Evolutionary conservation across 2,797 vertebrate species (phyloP), one percentile per base, ranked within the genome.

Genomic region (Sternotherus odoratus): DNA sequence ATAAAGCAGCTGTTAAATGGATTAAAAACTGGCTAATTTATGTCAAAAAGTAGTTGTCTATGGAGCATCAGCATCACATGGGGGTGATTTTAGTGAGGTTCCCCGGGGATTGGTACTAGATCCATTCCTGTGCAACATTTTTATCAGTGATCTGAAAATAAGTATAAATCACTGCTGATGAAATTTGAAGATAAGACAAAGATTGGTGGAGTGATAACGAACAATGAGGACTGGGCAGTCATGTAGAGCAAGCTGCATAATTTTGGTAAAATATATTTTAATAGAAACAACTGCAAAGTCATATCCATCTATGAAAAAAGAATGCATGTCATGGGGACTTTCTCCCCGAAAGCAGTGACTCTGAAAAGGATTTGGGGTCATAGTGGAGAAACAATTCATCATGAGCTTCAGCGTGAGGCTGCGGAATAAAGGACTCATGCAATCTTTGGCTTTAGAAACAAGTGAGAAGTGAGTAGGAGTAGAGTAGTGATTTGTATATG

Each of bases 401-500:
- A 56, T 23, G 10, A 30, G 1, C 54, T 81, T 7, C 10, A 36
- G 8, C 74, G 63, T 90, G 87, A 77, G 26, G 24, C 2, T 66
- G n/a, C 39, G 3, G 54, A 9, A 46, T 33, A 4, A 2, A 7
- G 4, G 10, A 19, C 90, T 83, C 89, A 80, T 56, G 46, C 16
- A 88, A 83, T 81, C 4, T 24, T 82, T 2, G 0, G 50, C 88
- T 16, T 54, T 89, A 12, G 19, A 80, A 72, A 13, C 0, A 66
- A 50, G 39, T 28, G 82, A 53, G 39, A 72, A 16, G 6, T 81
- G 2, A 50, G 77, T 33, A 39, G n/a, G 91, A 85, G 86, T 91
- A 12, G 33, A 57, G 6, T 85, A 48, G 13, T 87, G 54, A 53
- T 90, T 94, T 94, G 78, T 90, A 94, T 85, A 82, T 82, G 91